Percentiles rank a stretch among this genome's conserved stretches.
Conservation (phyloP, 2,888 invertebrate genomes). For the Pogonocherus hispidulus region DNA sequence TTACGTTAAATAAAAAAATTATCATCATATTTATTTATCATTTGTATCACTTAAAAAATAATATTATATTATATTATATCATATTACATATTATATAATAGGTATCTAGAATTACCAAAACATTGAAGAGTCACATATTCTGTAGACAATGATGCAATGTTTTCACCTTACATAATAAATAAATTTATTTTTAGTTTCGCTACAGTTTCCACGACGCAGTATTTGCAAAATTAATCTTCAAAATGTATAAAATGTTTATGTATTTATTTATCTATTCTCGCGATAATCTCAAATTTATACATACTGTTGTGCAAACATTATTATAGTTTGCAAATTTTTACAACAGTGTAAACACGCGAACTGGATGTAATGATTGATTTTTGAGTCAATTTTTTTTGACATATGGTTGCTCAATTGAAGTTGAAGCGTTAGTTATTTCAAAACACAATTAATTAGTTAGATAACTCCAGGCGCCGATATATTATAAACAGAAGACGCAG, state of each 20-base stretch:
- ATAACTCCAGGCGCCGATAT: no score
- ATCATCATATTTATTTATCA: no score
- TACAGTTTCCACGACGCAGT: background rate
- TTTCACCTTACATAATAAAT: conserved; percentile 1
- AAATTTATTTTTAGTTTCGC: conserved; percentile 15
- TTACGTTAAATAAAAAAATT: no score
- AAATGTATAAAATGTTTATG: background rate
- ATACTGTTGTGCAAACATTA: background rate
- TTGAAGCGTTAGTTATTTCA: background rate
- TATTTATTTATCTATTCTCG: conserved; percentile 3
- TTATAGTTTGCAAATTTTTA: background rate
- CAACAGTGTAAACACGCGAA: background rate
- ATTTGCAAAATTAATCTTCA: background rate
- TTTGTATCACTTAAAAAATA: no score
- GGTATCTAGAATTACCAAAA: no score
- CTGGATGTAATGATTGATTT: background rate
- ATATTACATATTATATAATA: no score
- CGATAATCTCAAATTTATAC: conserved; percentile 24
- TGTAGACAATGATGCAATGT: background rate
- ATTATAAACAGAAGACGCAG: no score
- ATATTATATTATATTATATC: no score
- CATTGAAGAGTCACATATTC: no score
- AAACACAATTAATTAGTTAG: background rate
- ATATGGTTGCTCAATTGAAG: background rate
- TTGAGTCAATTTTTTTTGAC: background rate